phyloP scores from a whole-genome alignment of 2,113 vertebrate species.

The Apodemus speciosus region DNA sequence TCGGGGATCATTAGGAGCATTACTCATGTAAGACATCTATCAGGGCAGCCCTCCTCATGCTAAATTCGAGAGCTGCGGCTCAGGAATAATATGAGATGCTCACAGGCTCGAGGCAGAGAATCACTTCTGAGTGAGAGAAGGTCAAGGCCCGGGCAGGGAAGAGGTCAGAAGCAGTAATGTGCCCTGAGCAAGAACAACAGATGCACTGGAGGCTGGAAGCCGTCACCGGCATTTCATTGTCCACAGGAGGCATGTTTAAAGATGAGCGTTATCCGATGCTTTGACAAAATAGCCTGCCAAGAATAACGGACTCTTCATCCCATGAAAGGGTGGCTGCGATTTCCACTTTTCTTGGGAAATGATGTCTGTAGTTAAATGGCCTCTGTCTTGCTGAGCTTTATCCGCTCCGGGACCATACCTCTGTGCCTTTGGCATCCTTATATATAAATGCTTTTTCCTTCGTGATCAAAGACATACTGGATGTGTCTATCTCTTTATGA shows the following conservation, averaged over 20 bases:
- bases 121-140: slow-evolving; percentile 62
- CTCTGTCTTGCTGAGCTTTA: slow-evolving; percentile 2
- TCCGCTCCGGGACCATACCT: background rate
- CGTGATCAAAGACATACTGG: background rate
- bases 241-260: slow-evolving; percentile 67
- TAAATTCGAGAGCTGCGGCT: slow-evolving; percentile 69
- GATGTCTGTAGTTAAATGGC: slow-evolving; percentile 37
- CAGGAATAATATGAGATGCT: slow-evolving; percentile 59
- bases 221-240: slow-evolving; percentile 64
- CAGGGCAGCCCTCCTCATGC: slow-evolving; percentile 58
- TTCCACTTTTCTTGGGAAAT: slow-evolving; percentile 41
- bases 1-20: slow-evolving; percentile 56
- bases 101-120: slow-evolving; percentile 66
- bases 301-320: slow-evolving; percentile 34
- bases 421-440: background rate
- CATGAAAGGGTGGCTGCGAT: background rate
- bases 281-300: slow-evolving; percentile 60
- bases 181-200: slow-evolving; percentile 68
- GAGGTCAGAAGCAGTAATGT: slow-evolving; percentile 69
- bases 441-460: background rate
- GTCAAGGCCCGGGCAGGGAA: slow-evolving; percentile 71
- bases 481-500: slow-evolving; percentile 15
- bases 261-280: slow-evolving; percentile 49
- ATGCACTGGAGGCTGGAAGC: slow-evolving; percentile 72
- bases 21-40: slow-evolving; percentile 61